Evolutionary conservation across 1,140 invertebrate genomes (phyloP), one percentile per base, ranked within the genome.

Genomic region (Trissolcus basalis): DNA sequence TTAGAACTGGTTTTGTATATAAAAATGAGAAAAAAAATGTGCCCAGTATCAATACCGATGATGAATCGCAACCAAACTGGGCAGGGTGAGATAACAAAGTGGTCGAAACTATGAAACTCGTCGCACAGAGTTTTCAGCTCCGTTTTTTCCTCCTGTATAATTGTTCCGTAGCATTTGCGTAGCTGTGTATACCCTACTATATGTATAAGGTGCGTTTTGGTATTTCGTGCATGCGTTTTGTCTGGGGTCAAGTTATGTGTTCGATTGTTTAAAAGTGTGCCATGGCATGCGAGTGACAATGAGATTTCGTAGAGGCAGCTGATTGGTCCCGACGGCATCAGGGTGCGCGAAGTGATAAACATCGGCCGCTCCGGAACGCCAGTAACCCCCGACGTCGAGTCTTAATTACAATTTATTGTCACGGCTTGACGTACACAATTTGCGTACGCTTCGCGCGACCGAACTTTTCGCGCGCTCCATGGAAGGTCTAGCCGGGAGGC

Each of bases 281-380:
- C 14, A 33, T 69, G 43, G 33, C 48, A 54, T 19, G 56, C 44
- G 56, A 63, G 67, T 70, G 48, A 63, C 70, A 54, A 71, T 65
- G 74, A 77, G 47, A 68, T 76, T 14, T 15, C 55, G 64, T 65
- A 67, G 63, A 73, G 78, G 78, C 74, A 73, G 73, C 51, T 77
- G 78, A 77, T 79, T 79, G 78, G 78, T 79, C 78, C 78, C 78
- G 74, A 56, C 61, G 74, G 78, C 78, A 71, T 78, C 45, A 70
- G 74, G 73, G 65, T 77, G 73, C 51, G 59, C 73, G 47, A 73
- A 67, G 48, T 71, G 51, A 71, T 74, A 74, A 74, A 78, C 70
- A 71, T 69, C 9, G 56, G 51, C 56, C 49, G 49, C 60, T 74
- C 63, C 61, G 56, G 16, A 61, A 53, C 50, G 43, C 60, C 39